These are phyloP conservation scores for Apostichopus californicus DNA, from an alignment of 35 echinoderm and acorn worm species.

Conservation along the genomic window DNA sequence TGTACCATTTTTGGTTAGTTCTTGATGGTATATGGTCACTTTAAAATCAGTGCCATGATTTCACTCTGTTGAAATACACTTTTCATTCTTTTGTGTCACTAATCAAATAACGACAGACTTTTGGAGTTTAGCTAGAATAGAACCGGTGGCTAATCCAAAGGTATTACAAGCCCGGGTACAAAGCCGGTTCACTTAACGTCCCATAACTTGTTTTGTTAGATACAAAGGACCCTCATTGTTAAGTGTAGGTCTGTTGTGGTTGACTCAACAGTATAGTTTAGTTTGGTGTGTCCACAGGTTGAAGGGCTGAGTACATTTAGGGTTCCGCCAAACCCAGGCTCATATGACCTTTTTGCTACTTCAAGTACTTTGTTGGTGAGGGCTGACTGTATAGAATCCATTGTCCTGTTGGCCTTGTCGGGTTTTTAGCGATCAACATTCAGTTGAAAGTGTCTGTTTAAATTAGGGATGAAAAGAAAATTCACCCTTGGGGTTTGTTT, in stretches of 20 bases:
- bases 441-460: background rate
- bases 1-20: too few species aligned
- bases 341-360: background rate
- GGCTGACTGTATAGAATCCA: background rate
- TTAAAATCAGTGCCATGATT: too few species aligned
- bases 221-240: background rate
- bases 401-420: slow-evolving; percentile 22
- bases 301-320: background rate
- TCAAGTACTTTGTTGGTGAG: slow-evolving; percentile 30
- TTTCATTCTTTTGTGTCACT: background rate
- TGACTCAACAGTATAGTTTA: background rate
- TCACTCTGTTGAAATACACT: too few species aligned
- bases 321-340: background rate
- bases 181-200: background rate
- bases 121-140: background rate
- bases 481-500: background rate
- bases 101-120: background rate
- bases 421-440: slow-evolving; percentile 39
- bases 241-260: slow-evolving; percentile 10
- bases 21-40: too few species aligned
- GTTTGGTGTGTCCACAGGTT: background rate
- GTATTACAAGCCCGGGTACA: background rate
- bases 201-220: background rate
- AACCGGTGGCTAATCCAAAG: background rate
- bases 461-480: background rate